These are phyloP conservation scores for Chymomyza procnemis DNA, from an alignment of 2,888 invertebrate genomes.

Conservation along the genomic window DNA sequence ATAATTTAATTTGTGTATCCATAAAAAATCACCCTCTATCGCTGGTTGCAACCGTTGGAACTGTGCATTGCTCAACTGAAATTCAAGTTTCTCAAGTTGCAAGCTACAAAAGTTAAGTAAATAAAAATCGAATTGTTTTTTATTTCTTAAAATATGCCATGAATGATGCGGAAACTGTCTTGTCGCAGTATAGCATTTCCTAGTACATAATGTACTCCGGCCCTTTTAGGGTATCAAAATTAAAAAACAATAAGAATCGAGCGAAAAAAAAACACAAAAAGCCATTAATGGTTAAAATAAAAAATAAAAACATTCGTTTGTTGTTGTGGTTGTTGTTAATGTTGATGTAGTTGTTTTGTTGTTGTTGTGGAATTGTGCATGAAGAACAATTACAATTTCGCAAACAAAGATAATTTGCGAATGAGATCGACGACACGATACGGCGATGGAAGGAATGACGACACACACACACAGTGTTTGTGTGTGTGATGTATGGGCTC, in stretches of 20 bases:
- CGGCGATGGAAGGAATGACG: constrained; percentile 41
- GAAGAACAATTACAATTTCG: constrained; percentile 66
- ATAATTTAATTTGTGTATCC: too few species aligned
- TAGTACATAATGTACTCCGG: neutral
- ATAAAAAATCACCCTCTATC: too few species aligned
- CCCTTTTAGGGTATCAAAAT: neutral
- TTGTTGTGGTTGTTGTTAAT: too few species aligned
- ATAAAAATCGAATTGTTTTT: too few species aligned
- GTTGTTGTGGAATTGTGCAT: constrained; percentile 40
- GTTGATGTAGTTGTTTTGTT: too few species aligned
- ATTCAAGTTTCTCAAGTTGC: too few species aligned
- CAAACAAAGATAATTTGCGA: constrained; percentile 70
- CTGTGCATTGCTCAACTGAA: too few species aligned
- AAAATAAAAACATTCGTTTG: neutral
- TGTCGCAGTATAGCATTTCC: too few species aligned
- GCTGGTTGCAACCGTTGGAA: too few species aligned
- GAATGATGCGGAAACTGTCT: too few species aligned
- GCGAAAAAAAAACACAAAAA: constrained; percentile 36
- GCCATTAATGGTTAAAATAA: constrained; percentile 53
- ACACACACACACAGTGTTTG: neutral
- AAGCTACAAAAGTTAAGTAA: too few species aligned
- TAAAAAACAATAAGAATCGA: constrained; percentile 7
- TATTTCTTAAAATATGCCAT: too few species aligned
- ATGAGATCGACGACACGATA: constrained; percentile 61
- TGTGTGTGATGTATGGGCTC: neutral